These are phyloP conservation scores for Keiferia lycopersicella DNA, from an alignment of 2,888 invertebrate genomes.

Conservation along the genomic window DNA sequence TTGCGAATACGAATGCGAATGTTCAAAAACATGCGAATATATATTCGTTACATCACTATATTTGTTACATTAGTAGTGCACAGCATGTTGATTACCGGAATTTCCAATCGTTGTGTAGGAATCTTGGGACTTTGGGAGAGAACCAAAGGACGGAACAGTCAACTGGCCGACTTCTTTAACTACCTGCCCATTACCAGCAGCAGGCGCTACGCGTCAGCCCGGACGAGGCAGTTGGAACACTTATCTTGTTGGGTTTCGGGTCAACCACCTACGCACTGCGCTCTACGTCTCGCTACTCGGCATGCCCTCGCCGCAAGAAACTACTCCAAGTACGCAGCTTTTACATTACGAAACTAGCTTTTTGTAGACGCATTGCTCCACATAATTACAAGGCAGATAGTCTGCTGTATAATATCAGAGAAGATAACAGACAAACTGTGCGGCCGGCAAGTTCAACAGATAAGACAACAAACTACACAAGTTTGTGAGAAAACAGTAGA, in stretches of 20 bases:
- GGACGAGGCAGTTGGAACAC: slow-evolving; percentile 34
- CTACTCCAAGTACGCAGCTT: slow-evolving; percentile 7
- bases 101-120: no score
- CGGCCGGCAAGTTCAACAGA: slow-evolving; percentile 9
- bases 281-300: neutral
- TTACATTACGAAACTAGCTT: slow-evolving; percentile 14
- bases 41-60: no score
- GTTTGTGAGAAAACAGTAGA: slow-evolving; percentile 12
- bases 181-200: neutral
- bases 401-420: neutral
- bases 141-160: neutral
- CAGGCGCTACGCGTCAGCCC: slow-evolving; percentile 1
- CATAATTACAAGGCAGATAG: neutral
- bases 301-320: neutral
- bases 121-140: no score
- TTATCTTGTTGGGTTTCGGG: slow-evolving; percentile 55
- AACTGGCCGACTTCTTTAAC: slow-evolving; percentile 4
- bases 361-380: slow-evolving; percentile 6
- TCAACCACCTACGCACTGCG: slow-evolving; percentile 42
- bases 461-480: slow-evolving; percentile 3
- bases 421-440: neutral
- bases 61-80: no score
- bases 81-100: no score
- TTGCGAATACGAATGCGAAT: no score
- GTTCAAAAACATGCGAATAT: no score